Conservation (phyloP, 2,888 invertebrate species). For the Dolichomitus sp. region DNA sequence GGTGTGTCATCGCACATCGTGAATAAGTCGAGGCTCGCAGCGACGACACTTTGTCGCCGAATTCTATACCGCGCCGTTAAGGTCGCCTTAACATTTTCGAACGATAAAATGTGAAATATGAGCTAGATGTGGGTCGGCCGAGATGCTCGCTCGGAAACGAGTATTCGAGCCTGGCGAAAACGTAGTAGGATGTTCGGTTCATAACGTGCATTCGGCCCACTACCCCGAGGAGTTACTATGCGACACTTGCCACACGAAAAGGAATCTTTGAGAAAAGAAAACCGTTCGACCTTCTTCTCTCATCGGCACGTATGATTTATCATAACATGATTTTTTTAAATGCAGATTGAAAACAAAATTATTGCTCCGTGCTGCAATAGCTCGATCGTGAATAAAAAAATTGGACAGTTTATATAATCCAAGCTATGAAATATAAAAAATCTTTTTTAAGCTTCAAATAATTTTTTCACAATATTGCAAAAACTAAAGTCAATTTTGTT, state of each 20-base stretch:
- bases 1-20: conserved; percentile 8
- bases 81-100: conserved; percentile 78
- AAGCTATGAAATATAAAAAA: no score
- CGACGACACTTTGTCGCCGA: conserved; percentile 68
- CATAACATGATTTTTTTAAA: background rate
- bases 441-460: no score
- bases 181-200: conserved; percentile 82
- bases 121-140: conserved; percentile 69
- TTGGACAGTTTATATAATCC: no score
- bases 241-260: conserved; percentile 56
- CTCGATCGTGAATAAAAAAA: background rate
- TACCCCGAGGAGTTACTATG: conserved; percentile 74
- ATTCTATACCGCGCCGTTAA: conserved; percentile 63
- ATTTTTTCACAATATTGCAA: no score
- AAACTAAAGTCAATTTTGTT: no score
- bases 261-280: conserved; percentile 12
- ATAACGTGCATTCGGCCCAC: conserved; percentile 79
- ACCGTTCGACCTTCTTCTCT: background rate
- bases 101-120: conserved; percentile 85
- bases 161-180: conserved; percentile 63
- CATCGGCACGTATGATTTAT: background rate
- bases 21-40: conserved; percentile 31
- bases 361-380: background rate
- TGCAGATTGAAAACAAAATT: background rate
- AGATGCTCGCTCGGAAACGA: conserved; percentile 36